Evolutionary conservation across 92 coral and sea anemone species (phyloP), one percentile per base, ranked within the genome.

Genomic region (Virgularia gustaviana): DNA sequence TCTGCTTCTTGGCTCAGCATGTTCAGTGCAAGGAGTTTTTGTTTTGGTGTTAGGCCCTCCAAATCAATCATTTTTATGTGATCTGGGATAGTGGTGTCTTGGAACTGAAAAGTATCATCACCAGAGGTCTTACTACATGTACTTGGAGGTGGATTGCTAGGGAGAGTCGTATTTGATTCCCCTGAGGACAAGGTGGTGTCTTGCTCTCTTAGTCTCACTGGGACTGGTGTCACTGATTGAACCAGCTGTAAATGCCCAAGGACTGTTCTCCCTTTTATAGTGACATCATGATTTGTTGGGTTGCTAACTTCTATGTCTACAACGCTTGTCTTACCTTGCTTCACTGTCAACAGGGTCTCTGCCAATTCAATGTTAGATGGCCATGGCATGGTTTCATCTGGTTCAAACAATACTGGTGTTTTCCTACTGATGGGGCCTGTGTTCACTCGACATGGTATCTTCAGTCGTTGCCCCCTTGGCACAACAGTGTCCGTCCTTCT

Each of bases 351-450:
- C 49, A 85, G 49, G 9, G 82, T 76, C 55, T 77, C 86, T 10
- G 72, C 75, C 27, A 87, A 28, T 31, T 83, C 79, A 31, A 80
- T 53, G 33, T 77, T 83, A 39, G 57, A 19, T 11, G 84, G 83
- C 88, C 88, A 87, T 0, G 84, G 77, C 64, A 78, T 71, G 32
- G 81, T 70, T 24, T 75, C 49, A 53, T 80, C 77, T 20, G 86
- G 86, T 70, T 87, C 86, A 34, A 87, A 87, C 62, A 83, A 64
- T 15, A 76, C 86, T 30, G 86, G 92, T 31, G 85, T 75, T 60
- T 63, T 75, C 33, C 80, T 80, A 19, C 85, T 72, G 8, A 80
- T 59, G 39, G 78, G 88, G 13, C 83, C 92, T 16, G 72, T 47
- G 31, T 72, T 84, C 34, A 41, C 81, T 76, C 22, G 54, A 59